These are phyloP conservation scores for Caenorhabditis zanzibari DNA, from an alignment of 2,888 invertebrate genomes.

Conservation along the genomic window DNA sequence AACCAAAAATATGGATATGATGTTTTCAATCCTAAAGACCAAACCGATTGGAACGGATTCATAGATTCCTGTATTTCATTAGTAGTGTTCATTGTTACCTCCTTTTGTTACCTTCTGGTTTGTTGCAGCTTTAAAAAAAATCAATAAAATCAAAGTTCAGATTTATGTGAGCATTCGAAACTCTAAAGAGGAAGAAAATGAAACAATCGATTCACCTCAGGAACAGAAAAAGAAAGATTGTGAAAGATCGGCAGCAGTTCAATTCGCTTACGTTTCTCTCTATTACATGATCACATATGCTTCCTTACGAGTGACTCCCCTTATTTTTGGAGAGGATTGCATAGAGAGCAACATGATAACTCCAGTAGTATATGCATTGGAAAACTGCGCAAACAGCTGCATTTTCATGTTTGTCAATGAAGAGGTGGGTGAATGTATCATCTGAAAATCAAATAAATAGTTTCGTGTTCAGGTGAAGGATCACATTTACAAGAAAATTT, in stretches of 20 bases:
- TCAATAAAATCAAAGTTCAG: not conserved
- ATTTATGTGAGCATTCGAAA: conserved; percentile 6
- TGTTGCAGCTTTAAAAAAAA: not conserved
- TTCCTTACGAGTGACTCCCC: conserved; percentile 4
- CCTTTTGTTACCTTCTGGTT: conserved; percentile 14
- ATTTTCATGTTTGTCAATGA: conserved; percentile 35
- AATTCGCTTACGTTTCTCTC: conserved; percentile 19
- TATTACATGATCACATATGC: conserved; percentile 28
- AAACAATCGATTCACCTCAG: too few relatives aligned
- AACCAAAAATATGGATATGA: conserved; percentile 19
- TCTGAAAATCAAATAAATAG: not conserved
- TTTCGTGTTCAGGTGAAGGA: conserved; percentile 18
- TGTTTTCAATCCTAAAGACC: conserved; percentile 4
- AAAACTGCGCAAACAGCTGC: conserved; percentile 24
- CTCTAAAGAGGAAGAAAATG: not conserved
- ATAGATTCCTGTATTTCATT: conserved; percentile 1
- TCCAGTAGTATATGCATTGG: conserved; percentile 16
- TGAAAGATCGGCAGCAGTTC: conserved; percentile 23
- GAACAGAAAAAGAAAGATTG: conserved; percentile 10
- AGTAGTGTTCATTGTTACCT: not conserved
- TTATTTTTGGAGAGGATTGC: conserved; percentile 11
- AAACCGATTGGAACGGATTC: not conserved
- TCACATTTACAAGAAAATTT: conserved; percentile 31
- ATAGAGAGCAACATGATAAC: conserved; percentile 25
- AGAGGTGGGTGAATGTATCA: conserved; percentile 10